Evolutionary conservation across 2,113 vertebrate species (phyloP), one percentile per base, ranked within the genome.

Genomic region (Cinclus cinclus): DNA sequence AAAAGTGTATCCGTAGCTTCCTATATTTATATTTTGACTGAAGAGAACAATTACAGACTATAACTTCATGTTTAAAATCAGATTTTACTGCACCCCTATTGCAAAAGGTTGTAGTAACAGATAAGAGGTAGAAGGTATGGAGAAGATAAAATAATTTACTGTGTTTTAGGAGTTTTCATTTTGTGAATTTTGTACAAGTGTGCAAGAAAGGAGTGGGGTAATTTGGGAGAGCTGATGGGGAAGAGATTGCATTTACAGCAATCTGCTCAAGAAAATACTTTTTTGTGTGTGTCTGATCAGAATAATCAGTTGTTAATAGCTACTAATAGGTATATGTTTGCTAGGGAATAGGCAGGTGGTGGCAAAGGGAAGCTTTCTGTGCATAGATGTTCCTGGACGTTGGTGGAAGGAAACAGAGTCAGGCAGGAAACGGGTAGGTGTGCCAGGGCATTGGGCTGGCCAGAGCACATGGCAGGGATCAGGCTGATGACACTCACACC

Each of bases 381-480:
- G 58, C 27, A 15, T 10, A 3, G n/a, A 6, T 74, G 59, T 76
- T 62, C 22, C 27, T 90, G 60, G 52, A 3, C 52, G 25, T 25
- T 82, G 55, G 23, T 74, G 74, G 47, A 60, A 87, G 64, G 50
- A 67, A 60, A 39, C 9, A 9, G 59, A 70, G 30, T 77, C 44
- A 35, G 37, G 41, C 49, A 63, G 28, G 41, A 50, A 44, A 30
- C 19, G n/a, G 18, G 10, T 31, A 31, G 15, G 6, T 44, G 31
- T 67, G 71, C 76, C 15, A 9, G 35, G 41, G 30, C n/a, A 4
- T 15, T 49, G 70, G 30, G 56, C 25, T 73, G 63, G 37, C 41
- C 41, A 41, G 37, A 70, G 74, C 2, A 2, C 0, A 0, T 68
- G 39, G 21, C 58, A 49, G 52, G 18, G 53, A 25, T 49, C 3